Base-by-base conservation (phyloP, 2,888 invertebrate species). In the Mamestra brassicae region DNA sequence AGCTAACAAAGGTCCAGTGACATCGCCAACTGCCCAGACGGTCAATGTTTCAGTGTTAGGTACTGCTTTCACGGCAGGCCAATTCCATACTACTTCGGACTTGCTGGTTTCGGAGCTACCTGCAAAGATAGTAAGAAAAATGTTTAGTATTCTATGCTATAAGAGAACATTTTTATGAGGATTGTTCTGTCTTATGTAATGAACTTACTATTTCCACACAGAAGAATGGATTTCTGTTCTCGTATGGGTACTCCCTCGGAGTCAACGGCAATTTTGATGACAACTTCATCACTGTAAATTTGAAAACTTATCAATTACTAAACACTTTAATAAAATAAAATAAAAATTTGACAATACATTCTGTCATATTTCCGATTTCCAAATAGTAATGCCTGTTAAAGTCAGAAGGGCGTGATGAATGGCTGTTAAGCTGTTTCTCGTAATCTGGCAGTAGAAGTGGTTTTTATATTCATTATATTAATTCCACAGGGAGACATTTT, bases 231-330 rank as follows among this genome's bases (percentile, higher is more conserved):
- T 78, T 97, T 97, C 11, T 97, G 97, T 68, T 97, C 97, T 81
- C 97, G 97, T 5, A 97, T 94, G 0, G 97, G 97, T 47, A 98
- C 97, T 3, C 98, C 98, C 94, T 98, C 98, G 0, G 98, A 97
- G 87, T 98, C 97, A 0, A 98, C 97, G 11, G 95, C 88, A 17
- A 98, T 94, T 15, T 96, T 94, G 82, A 98, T 97, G 3, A 97
- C 93, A 6, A 98, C 97, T 74, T 97, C 97, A 87, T 98, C 98
- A 85, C 97, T 97, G 90, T 3, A 92, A 92, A 64, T 26, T 26
- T 26, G 0, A 26, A 26, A 26, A 26, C 26, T 26, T 26, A 26
- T 26, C 26, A 26, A 26, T 26, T 1, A 26, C 26, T 26, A 26
- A 26, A 26, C 26, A 26, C 26, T 1, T 26, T 26, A 26, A 26